Conservation (phyloP, 2,797 vertebrate species). For the Neopelma chrysocephalum region DNA sequence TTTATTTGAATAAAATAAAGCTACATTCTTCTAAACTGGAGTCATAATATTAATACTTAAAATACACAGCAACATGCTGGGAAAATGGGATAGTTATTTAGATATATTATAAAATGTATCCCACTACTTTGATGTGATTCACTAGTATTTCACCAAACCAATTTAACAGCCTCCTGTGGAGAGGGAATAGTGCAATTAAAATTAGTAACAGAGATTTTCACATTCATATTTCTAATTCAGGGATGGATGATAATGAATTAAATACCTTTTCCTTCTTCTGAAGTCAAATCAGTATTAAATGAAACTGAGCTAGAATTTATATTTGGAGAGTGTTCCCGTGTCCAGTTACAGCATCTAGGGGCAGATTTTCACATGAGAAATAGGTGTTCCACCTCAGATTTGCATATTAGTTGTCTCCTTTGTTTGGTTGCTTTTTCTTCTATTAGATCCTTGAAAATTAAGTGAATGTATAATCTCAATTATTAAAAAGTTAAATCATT, state of each 20-base stretch:
- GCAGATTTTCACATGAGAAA: background rate
- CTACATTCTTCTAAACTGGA: conserved; percentile 77
- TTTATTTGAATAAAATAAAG: conserved; percentile 80
- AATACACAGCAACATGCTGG: conserved; percentile 81
- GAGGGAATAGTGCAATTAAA: conserved; percentile 84
- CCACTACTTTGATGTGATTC: conserved; percentile 82
- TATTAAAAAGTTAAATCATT: background rate
- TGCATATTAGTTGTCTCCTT: background rate
- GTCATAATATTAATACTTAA: conserved; percentile 83
- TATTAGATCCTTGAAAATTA: conserved; percentile 1
- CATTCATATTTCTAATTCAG: conserved; percentile 80
- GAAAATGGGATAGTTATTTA: conserved; percentile 87
- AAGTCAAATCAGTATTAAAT: conserved; percentile 74
- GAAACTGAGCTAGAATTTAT: conserved; percentile 57
- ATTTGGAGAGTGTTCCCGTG: conserved; percentile 41
- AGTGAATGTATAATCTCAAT: background rate
- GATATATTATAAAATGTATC: conserved; percentile 83
- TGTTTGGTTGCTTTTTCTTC: background rate
- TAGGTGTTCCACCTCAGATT: background rate
- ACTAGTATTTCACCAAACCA: conserved; percentile 81
- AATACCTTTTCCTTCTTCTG: conserved; percentile 77
- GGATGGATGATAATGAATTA: conserved; percentile 80
- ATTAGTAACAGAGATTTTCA: conserved; percentile 84
- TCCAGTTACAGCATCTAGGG: background rate
- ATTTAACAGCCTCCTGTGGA: conserved; percentile 82